These are phyloP conservation scores for Anoura caudifer DNA, from an alignment of 2,113 vertebrate species.

Conservation along the genomic window DNA sequence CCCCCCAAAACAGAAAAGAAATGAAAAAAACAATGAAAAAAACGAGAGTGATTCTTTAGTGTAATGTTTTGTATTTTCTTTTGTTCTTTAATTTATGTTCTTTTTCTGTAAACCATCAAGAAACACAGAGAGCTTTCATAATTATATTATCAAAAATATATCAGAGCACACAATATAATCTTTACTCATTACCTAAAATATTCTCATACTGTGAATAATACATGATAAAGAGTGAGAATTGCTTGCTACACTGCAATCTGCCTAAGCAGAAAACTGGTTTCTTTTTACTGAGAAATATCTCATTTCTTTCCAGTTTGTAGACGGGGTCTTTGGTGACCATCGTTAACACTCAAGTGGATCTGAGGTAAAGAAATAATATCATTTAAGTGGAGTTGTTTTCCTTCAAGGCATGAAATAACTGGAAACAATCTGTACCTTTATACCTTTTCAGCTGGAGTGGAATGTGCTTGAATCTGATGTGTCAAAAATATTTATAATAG, in stretches of 20 bases:
- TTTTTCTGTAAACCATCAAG: neutral
- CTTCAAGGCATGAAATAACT: slow-evolving; percentile 48
- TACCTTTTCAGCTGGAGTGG: slow-evolving; percentile 32
- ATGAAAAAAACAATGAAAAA: neutral
- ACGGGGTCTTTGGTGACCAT: neutral
- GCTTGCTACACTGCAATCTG: neutral
- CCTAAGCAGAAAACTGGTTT: neutral
- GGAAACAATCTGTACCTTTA: slow-evolving; percentile 35
- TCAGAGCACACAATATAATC: neutral
- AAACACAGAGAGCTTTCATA: neutral
- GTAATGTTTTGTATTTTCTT: neutral
- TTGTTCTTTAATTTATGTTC: neutral
- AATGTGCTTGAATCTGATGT: slow-evolving; percentile 59
- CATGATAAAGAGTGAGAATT: neutral
- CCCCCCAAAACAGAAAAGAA: too few species aligned
- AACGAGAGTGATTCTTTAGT: neutral
- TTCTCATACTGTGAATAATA: neutral
- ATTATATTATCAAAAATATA: neutral
- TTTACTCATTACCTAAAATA: neutral
- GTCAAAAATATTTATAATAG: slow-evolving; percentile 72
- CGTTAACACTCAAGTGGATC: neutral
- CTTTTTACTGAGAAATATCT: neutral
- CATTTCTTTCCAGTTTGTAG: neutral
- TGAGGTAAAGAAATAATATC: slow-evolving; percentile 26
- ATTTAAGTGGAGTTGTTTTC: slow-evolving; percentile 40